phyloP scores from a whole-genome alignment of 2,888 invertebrate genomes.

The Ceriagrion tenellum region DNA sequence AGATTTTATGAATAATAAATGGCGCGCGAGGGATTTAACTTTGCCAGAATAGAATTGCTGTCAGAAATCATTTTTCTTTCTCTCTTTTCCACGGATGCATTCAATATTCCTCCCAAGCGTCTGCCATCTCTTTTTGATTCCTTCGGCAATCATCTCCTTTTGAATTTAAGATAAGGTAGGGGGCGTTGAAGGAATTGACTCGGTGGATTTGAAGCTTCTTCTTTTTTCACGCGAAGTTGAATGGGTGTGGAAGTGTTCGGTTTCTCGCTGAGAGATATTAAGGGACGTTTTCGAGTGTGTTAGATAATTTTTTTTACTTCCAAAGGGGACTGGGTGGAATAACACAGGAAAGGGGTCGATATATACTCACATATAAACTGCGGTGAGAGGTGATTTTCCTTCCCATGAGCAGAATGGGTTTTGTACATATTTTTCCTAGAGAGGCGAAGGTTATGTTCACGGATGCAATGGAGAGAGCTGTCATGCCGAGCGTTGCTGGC shows the following conservation, averaged over 20 bases:
- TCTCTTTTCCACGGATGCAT: neutral
- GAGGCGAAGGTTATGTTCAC: no score
- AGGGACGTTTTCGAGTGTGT: neutral
- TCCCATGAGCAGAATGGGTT: no score
- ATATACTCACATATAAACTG: no score
- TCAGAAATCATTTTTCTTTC: neutral
- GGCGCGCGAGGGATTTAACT: neutral
- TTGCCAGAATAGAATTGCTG: neutral
- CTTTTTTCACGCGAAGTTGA: neutral
- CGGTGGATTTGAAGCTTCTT: neutral
- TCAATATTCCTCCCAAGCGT: neutral
- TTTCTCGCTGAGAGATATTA: neutral
- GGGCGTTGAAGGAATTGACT: neutral
- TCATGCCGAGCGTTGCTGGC: no score
- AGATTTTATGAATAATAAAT: neutral
- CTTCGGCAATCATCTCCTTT: neutral
- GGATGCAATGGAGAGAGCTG: no score
- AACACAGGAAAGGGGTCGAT: neutral
- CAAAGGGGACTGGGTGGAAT: neutral
- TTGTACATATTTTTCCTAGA: no score
- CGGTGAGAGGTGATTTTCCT: no score
- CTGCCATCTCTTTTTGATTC: neutral
- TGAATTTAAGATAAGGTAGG: conserved; percentile 6
- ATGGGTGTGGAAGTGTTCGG: neutral
- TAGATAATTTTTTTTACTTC: neutral